A percentile compares a stretch with the other conserved stretches of the same genome.
phyloP scores from a whole-genome alignment of 2,888 invertebrate genomes.

The Podotricha telesiphe region DNA sequence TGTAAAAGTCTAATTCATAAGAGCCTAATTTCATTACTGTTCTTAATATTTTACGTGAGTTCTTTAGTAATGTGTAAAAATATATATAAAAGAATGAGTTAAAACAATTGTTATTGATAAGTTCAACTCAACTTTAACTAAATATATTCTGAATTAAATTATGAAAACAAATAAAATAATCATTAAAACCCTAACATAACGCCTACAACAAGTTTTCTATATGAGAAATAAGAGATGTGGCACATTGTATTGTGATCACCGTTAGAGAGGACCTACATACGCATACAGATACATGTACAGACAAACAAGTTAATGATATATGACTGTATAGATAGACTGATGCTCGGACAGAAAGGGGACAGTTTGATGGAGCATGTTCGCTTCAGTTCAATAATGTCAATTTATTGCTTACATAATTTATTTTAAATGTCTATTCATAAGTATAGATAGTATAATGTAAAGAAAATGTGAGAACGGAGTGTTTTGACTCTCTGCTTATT shows the following conservation, averaged over 20 bases:
- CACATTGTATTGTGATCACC: constrained; percentile 74
- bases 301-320: constrained; percentile 74
- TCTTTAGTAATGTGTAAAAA: too few species aligned
- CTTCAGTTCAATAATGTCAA: constrained; percentile 13
- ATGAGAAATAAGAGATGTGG: constrained; percentile 56
- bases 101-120: too few species aligned
- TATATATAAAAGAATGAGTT: too few species aligned
- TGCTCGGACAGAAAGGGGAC: constrained; percentile 56
- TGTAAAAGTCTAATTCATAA: too few species aligned
- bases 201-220: background rate
- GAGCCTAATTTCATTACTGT: too few species aligned
- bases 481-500: too few species aligned
- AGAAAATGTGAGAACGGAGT: too few species aligned
- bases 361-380: constrained; percentile 20
- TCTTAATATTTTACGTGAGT: too few species aligned
- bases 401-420: constrained; percentile 27
- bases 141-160: too few species aligned
- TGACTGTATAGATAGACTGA: constrained; percentile 52
- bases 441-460: background rate
- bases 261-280: constrained; percentile 72
- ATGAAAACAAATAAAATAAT: background rate
- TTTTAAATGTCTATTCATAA: background rate
- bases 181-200: background rate
- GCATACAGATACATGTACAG: constrained; percentile 45
- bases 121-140: too few species aligned